A percentile compares a stretch with the other conserved stretches of the same genome.
These are phyloP conservation scores for Hafferia zeledoni DNA, from an alignment of 2,797 vertebrate genomes.

Conservation along the genomic window DNA sequence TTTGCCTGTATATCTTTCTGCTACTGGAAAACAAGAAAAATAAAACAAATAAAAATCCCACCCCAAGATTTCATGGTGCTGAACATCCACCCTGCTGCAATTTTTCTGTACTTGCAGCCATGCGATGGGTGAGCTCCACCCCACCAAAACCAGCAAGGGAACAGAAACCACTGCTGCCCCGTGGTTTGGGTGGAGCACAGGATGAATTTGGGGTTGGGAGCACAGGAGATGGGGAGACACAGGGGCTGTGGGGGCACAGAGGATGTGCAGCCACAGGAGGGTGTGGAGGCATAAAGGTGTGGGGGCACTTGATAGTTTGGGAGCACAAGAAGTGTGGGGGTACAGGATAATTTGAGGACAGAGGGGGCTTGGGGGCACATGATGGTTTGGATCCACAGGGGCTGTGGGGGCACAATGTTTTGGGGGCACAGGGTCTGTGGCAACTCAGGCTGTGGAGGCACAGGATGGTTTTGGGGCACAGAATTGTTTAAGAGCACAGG, in stretches of 20 bases:
- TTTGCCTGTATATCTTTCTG: neutral
- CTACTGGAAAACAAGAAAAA: neutral
- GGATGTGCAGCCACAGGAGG: neutral
- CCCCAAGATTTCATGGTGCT: neutral
- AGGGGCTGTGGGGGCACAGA: neutral
- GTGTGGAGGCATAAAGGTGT: no score
- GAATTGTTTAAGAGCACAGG: neutral
- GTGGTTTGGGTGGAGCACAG: accelerated
- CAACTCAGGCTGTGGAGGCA: no score
- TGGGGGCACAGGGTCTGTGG: no score
- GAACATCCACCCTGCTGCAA: no score
- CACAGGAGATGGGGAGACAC: neutral
- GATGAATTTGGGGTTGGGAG: neutral
- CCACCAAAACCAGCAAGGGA: no score
- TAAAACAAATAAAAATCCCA: neutral
- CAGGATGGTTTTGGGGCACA: neutral
- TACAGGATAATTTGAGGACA: no score
- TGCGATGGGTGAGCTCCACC: neutral
- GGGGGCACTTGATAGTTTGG: neutral
- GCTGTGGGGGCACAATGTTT: no score
- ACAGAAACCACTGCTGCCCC: neutral
- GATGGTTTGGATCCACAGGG: no score
- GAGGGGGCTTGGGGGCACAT: no score
- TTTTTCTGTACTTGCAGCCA: neutral
- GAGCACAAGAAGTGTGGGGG: no score